Evolutionary conservation across 2,888 invertebrate genomes (phyloP).

Genomic region (Stenodera caucasica): DNA sequence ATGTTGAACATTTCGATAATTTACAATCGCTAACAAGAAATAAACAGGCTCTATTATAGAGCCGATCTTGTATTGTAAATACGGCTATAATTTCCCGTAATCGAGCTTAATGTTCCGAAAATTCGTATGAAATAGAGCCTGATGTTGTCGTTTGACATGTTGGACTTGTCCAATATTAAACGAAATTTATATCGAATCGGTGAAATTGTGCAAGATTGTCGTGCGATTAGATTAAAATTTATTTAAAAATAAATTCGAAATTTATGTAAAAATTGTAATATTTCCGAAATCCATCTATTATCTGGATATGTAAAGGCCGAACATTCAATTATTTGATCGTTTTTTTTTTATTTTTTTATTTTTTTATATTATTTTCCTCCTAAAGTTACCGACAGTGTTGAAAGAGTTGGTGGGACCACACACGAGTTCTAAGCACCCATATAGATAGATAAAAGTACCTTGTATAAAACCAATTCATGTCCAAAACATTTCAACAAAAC

Average conservation of each 20-base stretch:
- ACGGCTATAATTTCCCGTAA: neutral
- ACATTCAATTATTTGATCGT: neutral
- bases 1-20: neutral
- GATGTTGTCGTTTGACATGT: neutral
- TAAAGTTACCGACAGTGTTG: constrained; percentile 1
- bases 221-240: neutral
- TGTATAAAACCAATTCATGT: constrained; percentile 1
- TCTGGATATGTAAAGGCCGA: neutral
- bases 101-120: neutral
- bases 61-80: neutral
- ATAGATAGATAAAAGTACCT: constrained; percentile 4
- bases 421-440: constrained; percentile 1
- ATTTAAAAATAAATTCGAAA: neutral
- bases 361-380: neutral
- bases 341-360: neutral
- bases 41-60: neutral
- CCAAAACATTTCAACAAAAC: constrained; percentile 2
- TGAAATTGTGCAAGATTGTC: neutral
- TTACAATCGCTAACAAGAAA: neutral
- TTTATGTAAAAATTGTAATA: neutral
- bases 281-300: neutral
- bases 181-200: no score
- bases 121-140: neutral
- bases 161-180: neutral
- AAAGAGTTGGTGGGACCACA: constrained; percentile 6